Evolutionary conservation across 1,140 invertebrate species (phyloP).

Genomic region (Colletes gigas): DNA sequence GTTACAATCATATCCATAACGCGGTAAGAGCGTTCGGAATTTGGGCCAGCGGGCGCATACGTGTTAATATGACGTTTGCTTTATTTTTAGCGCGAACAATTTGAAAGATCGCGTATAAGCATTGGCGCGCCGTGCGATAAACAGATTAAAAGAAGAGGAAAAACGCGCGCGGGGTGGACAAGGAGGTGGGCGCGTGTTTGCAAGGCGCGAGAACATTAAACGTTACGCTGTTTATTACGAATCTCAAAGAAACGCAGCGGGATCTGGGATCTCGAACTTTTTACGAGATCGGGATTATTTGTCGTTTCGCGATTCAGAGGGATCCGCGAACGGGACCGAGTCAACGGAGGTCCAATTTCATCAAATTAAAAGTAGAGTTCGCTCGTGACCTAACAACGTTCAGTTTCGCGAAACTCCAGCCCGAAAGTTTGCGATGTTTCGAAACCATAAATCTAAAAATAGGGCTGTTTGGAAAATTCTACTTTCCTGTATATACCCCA

Average conservation of each 20-base stretch:
- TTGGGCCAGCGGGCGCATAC: conserved; percentile 52
- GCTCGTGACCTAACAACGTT: too few species aligned
- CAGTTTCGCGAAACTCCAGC: too few species aligned
- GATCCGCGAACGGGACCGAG: too few species aligned
- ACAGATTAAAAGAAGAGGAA: conserved; percentile 38
- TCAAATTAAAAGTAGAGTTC: too few species aligned
- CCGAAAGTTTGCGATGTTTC: too few species aligned
- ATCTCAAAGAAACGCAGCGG: background rate
- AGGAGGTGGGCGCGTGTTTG: background rate
- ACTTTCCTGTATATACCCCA: too few species aligned
- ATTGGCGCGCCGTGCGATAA: conserved; percentile 39
- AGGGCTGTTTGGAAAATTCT: too few species aligned
- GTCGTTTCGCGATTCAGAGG: too few species aligned
- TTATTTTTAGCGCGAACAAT: conserved; percentile 68
- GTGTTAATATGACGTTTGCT: conserved; percentile 49
- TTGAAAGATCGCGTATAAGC: conserved; percentile 48
- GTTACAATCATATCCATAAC: background rate
- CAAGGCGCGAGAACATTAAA: conserved; percentile 17
- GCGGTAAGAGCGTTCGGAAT: conserved; percentile 30
- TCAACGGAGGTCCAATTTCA: too few species aligned
- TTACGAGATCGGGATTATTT: too few species aligned
- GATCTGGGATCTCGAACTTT: background rate
- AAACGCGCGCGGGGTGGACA: background rate
- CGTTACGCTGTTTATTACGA: background rate
- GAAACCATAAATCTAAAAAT: too few species aligned